These are phyloP conservation scores for Phoebastria nigripes DNA, from an alignment of 2,797 vertebrate species.

Conservation along the genomic window DNA sequence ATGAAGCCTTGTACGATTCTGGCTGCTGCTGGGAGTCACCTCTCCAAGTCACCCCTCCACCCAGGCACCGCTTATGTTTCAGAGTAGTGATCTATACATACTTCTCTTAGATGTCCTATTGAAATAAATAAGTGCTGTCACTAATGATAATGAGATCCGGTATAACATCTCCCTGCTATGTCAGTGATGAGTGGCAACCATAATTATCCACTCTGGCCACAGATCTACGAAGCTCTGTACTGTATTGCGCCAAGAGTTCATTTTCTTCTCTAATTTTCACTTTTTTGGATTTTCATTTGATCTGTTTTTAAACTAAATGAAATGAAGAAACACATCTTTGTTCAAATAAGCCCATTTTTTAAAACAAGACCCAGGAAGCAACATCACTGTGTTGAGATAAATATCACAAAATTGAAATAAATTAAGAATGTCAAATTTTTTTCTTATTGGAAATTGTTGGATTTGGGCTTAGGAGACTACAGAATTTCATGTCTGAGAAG, in stretches of 20 bases:
- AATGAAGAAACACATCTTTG: not conserved
- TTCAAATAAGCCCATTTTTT: not conserved
- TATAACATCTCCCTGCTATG: not conserved
- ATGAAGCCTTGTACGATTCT: not conserved
- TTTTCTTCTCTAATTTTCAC: not conserved
- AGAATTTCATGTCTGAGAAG: not conserved
- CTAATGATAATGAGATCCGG: not conserved
- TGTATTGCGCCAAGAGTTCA: not conserved
- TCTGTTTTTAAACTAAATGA: not conserved
- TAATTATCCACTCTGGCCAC: not conserved
- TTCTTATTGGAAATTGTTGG: not conserved
- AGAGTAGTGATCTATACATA: not conserved
- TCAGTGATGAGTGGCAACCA: not conserved
- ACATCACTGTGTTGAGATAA: not conserved
- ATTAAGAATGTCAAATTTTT: not conserved
- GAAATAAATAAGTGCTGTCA: not conserved
- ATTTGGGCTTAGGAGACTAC: not conserved
- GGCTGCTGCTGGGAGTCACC: not conserved
- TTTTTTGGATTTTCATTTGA: not conserved
- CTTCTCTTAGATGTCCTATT: not conserved
- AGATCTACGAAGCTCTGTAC: not conserved
- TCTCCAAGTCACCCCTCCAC: not conserved
- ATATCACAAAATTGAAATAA: not conserved
- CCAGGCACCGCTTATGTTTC: not conserved
- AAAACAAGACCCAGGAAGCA: not conserved